These are phyloP conservation scores for Chrysopilus asiliformis DNA, from an alignment of 2,888 invertebrate genomes.

Conservation along the genomic window DNA sequence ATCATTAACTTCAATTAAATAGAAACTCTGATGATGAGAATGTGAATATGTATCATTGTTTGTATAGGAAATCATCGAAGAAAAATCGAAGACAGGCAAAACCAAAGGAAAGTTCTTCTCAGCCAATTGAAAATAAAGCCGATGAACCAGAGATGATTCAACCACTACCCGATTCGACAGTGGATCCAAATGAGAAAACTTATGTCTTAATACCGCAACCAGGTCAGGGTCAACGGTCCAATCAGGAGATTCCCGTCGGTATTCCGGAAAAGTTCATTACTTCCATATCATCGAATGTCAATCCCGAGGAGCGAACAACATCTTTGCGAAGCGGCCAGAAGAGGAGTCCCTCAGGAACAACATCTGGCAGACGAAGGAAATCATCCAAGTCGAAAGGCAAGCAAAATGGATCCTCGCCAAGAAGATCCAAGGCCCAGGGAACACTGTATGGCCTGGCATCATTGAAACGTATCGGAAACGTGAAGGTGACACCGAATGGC, in stretches of 20 bases:
- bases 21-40: background rate
- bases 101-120: background rate
- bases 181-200: too few relatives aligned
- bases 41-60: too few relatives aligned
- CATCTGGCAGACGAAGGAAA: too few relatives aligned
- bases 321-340: constrained; percentile 11
- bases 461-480: constrained; percentile 64
- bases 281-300: constrained; percentile 1
- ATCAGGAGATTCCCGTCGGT: too few relatives aligned
- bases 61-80: background rate
- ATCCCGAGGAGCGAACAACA: too few relatives aligned
- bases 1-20: background rate
- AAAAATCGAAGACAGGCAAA: background rate
- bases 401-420: too few relatives aligned
- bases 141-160: background rate
- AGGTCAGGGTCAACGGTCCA: too few relatives aligned
- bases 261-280: constrained; percentile 15
- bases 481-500: constrained; percentile 62
- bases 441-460: constrained; percentile 70
- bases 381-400: too few relatives aligned
- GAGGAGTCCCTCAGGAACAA: too few relatives aligned
- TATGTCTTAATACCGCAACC: too few relatives aligned
- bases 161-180: too few relatives aligned
- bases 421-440: constrained; percentile 45
- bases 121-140: background rate